These are phyloP conservation scores for Melanerpes aurifrons DNA, from an alignment of 2,113 vertebrate genomes.

Conservation along the genomic window DNA sequence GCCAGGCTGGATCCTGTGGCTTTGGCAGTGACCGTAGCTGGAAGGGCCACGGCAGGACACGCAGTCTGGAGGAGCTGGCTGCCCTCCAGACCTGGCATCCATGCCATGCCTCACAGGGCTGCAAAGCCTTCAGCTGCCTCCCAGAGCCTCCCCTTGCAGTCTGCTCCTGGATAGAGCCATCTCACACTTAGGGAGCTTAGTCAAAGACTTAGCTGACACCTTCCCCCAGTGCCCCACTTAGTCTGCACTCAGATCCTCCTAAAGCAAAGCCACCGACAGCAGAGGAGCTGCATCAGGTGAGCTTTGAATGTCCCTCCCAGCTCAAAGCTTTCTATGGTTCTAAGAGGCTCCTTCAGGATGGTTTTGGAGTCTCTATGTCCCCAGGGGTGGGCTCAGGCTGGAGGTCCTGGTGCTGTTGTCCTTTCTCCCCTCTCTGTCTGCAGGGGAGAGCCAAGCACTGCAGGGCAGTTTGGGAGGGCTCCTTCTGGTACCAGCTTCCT, in stretches of 20 bases:
- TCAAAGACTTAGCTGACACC: not conserved
- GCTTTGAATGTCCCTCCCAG: too few relatives aligned
- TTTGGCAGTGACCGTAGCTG: not conserved
- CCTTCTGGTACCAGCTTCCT: not conserved
- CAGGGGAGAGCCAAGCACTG: not conserved
- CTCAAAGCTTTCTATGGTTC: not conserved
- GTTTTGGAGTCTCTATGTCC: not conserved
- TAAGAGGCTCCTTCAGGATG: not conserved
- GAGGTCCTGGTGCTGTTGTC: not conserved
- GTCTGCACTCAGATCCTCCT: too few relatives aligned
- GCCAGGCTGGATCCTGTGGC: not conserved
- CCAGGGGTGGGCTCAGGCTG: not conserved
- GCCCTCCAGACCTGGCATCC: not conserved
- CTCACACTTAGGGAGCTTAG: not conserved
- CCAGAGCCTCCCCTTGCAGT: not conserved
- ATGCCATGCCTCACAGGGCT: accelerated
- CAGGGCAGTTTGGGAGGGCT: not conserved
- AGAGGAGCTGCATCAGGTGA: not conserved
- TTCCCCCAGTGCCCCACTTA: not conserved
- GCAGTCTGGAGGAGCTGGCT: not conserved
- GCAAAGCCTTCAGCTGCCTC: not conserved
- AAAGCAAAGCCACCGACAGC: not conserved
- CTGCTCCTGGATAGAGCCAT: not conserved
- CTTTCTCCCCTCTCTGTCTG: not conserved
- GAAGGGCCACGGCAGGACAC: not conserved